A percentile compares a stretch with the other conserved stretches of the same genome.
Evolutionary conservation across 64 coral and sea anemone genomes (phyloP).

Genomic region (Astreopora myriophthalma): DNA sequence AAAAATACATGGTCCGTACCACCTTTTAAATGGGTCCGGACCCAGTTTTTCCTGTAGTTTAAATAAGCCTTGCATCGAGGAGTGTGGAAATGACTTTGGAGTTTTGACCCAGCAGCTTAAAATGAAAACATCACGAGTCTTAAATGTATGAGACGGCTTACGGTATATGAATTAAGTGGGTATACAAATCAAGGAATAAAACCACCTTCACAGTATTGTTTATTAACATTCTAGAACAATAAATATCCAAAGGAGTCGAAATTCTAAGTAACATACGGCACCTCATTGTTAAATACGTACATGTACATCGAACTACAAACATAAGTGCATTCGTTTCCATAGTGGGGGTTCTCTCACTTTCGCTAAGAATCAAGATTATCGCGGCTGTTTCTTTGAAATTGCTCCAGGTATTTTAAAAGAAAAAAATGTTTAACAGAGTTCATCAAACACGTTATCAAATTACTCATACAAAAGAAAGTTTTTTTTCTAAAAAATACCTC

Average conservation of each 20-base stretch:
- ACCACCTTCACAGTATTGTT: slow-evolving; percentile 3
- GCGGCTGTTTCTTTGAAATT: not conserved
- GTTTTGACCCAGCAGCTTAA: no score
- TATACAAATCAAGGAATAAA: not conserved
- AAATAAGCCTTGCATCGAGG: no score
- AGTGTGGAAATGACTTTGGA: no score
- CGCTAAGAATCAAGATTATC: not conserved
- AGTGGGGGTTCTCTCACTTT: not conserved
- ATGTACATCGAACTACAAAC: slow-evolving; percentile 2
- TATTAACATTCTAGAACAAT: slow-evolving; percentile 34
- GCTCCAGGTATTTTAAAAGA: not conserved
- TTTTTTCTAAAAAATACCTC: not conserved
- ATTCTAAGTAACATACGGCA: slow-evolving; percentile 24
- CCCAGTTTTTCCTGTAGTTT: no score
- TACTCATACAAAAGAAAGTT: not conserved
- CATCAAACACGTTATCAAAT: no score
- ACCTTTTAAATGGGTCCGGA: no score
- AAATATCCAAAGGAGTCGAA: slow-evolving; percentile 38
- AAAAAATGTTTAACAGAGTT: no score
- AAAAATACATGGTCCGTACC: no score
- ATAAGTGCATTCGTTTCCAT: not conserved
- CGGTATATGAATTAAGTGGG: no score
- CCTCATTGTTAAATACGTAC: slow-evolving; percentile 35
- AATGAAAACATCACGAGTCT: no score
- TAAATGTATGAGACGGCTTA: no score